A percentile compares a stretch with the other conserved stretches of the same genome.
phyloP scores from a whole-genome alignment of 2,797 vertebrate species.

The Anableps anableps region DNA sequence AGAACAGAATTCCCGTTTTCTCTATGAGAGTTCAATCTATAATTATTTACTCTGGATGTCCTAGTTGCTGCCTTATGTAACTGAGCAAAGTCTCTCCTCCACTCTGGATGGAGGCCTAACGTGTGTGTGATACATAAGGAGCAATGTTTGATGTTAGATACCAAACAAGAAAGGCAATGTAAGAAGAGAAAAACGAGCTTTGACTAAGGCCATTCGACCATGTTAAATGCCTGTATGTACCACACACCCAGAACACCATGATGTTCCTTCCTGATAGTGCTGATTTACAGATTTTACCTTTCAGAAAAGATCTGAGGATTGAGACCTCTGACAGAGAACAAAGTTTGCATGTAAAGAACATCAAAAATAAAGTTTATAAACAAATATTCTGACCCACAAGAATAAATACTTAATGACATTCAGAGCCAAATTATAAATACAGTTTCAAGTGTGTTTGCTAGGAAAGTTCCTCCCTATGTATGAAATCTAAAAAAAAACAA shows the following conservation, averaged over 20 bases:
- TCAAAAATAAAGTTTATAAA: background rate
- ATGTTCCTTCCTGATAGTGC: background rate
- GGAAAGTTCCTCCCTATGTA: background rate
- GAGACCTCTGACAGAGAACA: background rate
- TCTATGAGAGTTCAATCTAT: slow-evolving; percentile 9
- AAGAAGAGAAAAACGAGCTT: background rate
- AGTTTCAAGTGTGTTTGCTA: background rate
- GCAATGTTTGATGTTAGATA: background rate
- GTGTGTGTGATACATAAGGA: background rate
- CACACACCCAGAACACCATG: background rate
- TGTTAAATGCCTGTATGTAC: background rate
- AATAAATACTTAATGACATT: background rate
- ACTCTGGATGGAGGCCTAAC: background rate
- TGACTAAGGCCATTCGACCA: background rate
- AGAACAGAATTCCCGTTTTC: slow-evolving; percentile 7
- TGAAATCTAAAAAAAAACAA: slow-evolving; percentile 1
- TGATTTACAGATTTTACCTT: background rate
- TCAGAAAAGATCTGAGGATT: background rate
- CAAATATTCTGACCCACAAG: background rate
- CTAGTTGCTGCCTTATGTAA: background rate
- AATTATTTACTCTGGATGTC: background rate
- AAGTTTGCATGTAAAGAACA: too few species aligned
- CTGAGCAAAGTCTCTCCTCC: background rate
- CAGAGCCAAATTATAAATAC: background rate
- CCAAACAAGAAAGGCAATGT: background rate